Conservation (phyloP, 2,113 vertebrate genomes). For the Cygnus atratus region DNA sequence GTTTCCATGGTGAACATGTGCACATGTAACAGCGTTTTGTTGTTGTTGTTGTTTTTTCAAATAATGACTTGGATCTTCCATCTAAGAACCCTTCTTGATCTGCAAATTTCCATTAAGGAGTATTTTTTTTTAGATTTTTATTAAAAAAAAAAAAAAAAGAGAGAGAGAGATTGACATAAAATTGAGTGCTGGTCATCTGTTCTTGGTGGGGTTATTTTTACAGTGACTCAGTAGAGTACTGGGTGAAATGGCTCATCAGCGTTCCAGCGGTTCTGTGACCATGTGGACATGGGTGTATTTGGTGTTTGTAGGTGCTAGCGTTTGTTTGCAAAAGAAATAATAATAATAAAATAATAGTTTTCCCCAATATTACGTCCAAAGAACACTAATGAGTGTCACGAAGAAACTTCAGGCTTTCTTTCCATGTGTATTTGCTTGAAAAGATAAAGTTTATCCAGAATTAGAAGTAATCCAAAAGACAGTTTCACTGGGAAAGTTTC, state of each 20-base stretch:
- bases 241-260: slow-evolving; percentile 18
- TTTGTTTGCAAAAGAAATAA: slow-evolving; percentile 18
- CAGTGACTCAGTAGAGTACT: slow-evolving; percentile 47
- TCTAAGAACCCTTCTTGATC: neutral
- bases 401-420: slow-evolving; percentile 5
- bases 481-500: neutral
- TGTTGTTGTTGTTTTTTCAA: neutral
- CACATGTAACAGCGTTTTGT: neutral
- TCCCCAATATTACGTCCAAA: slow-evolving; percentile 20
- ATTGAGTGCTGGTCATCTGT: slow-evolving; percentile 23
- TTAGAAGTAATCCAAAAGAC: neutral
- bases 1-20: slow-evolving; percentile 37
- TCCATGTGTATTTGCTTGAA: neutral
- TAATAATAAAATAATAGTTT: neutral
- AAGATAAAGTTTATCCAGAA: slow-evolving; percentile 14
- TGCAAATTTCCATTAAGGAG: neutral
- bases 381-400: neutral
- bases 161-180: neutral
- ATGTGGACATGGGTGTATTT: neutral
- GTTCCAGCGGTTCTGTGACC: neutral
- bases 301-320: neutral
- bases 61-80: slow-evolving; percentile 23
- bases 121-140: neutral
- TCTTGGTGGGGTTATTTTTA: slow-evolving; percentile 64
- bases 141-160: neutral